A percentile compares a stretch with the other conserved stretches of the same genome.
These are phyloP conservation scores for Oophaga sylvatica DNA, from an alignment of 2,797 vertebrate species.

Conservation along the genomic window DNA sequence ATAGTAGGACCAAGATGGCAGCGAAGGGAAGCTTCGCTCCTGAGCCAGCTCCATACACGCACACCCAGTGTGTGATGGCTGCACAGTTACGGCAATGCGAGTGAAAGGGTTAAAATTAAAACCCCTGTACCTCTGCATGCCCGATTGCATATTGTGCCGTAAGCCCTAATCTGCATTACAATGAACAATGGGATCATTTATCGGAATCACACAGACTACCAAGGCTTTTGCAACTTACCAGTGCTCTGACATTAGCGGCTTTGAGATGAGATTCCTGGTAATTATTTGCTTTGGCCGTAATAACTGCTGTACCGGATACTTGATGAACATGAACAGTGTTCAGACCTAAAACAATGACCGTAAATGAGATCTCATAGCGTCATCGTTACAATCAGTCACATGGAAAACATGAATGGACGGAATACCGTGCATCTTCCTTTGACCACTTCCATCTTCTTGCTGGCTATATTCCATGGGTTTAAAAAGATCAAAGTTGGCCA, in stretches of 20 bases:
- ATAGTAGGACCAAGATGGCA: no score
- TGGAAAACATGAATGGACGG: neutral
- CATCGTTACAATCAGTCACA: no score
- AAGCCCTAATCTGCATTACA: neutral
- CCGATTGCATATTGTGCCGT: no score
- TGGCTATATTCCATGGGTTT: constrained; percentile 80
- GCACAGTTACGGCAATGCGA: no score
- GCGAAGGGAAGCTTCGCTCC: no score
- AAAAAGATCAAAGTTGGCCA: constrained; percentile 82
- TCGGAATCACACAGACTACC: neutral
- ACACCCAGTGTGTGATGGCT: no score
- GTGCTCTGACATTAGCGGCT: constrained; percentile 72
- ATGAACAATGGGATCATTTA: neutral
- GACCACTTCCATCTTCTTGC: constrained; percentile 79
- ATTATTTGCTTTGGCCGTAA: constrained; percentile 79
- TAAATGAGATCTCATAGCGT: neutral
- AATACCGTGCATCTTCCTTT: constrained; percentile 89
- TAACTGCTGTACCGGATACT: constrained; percentile 80
- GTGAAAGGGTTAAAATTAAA: no score
- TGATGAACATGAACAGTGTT: constrained; percentile 84
- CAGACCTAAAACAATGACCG: constrained; percentile 74
- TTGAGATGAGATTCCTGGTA: constrained; percentile 84
- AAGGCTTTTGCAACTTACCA: constrained; percentile 64
- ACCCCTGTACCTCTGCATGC: no score
- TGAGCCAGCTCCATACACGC: no score